Conservation (phyloP, 2,113 vertebrate species). For the Lophochroa leadbeateri region DNA sequence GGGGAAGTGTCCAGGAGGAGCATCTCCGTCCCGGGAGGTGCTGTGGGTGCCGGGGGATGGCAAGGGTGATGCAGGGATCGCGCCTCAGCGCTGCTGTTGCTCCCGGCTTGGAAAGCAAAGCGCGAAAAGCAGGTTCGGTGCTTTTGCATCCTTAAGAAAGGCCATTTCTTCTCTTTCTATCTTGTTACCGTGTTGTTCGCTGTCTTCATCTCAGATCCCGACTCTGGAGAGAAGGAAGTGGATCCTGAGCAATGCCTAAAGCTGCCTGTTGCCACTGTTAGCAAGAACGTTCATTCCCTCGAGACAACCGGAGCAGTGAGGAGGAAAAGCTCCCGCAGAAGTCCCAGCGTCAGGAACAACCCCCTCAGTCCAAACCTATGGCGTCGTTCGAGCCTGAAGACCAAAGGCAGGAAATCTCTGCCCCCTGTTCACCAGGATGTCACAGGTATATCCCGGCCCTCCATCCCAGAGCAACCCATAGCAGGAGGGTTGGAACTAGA, state of each 20-base stretch:
- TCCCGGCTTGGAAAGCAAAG: neutral
- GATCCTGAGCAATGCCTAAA: neutral
- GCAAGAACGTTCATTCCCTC: accelerated
- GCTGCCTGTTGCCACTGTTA: accelerated
- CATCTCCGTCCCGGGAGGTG: neutral
- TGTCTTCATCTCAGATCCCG: neutral
- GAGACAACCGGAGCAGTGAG: accelerated
- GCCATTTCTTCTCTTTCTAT: neutral
- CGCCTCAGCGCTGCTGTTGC: neutral
- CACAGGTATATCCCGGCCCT: neutral
- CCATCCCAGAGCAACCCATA: neutral
- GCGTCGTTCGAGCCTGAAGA: slow-evolving; percentile 17
- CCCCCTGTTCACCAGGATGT: neutral
- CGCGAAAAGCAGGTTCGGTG: neutral
- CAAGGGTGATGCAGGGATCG: neutral
- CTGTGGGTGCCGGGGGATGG: no score
- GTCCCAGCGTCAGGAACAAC: neutral
- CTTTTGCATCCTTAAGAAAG: no score
- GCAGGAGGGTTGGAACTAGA: neutral
- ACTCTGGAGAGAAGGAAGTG: neutral
- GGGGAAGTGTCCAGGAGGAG: neutral
- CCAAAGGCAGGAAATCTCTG: neutral
- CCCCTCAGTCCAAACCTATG: neutral
- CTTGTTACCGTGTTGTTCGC: neutral
- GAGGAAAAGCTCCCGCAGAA: neutral